Evolutionary conservation across 2,888 invertebrate genomes (phyloP).

Genomic region (Junonia oenone): DNA sequence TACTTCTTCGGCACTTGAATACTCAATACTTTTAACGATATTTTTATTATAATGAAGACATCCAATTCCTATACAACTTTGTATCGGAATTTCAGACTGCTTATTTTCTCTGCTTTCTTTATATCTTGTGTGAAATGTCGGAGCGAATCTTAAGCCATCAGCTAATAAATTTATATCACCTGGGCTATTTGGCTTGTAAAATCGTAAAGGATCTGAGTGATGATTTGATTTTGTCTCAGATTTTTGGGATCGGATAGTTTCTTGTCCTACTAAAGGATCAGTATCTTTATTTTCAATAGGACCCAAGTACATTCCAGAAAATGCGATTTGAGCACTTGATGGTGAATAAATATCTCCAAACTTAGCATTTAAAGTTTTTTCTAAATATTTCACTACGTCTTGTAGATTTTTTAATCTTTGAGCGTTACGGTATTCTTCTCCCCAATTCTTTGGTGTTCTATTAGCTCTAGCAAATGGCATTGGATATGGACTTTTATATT

Average conservation of each 20-base stretch:
- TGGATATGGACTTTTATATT: constrained; percentile 60
- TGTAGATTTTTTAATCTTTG: constrained; percentile 66
- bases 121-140: constrained; percentile 26
- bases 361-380: constrained; percentile 67
- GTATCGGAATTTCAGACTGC: constrained; percentile 38
- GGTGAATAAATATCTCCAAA: constrained; percentile 58
- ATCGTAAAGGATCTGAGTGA: constrained; percentile 82
- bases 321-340: constrained; percentile 52
- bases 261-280: constrained; percentile 24
- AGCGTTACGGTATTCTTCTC: constrained; percentile 65
- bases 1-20: constrained; percentile 26
- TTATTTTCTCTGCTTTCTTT: constrained; percentile 28
- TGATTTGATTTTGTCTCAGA: constrained; percentile 47
- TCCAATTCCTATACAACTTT: constrained; percentile 40
- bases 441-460: constrained; percentile 60
- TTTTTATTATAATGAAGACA: constrained; percentile 38
- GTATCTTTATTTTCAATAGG: constrained; percentile 42
- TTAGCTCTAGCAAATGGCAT: constrained; percentile 56
- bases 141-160: constrained; percentile 65
- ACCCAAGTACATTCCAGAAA: constrained; percentile 62
- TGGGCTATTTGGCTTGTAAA: constrained; percentile 85
- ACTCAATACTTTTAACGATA: constrained; percentile 23
- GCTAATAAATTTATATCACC: constrained; percentile 87
- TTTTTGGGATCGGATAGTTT: constrained; percentile 36
- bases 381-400: constrained; percentile 65